Evolutionary conservation across 2,888 invertebrate species (phyloP), one percentile per base, ranked within the genome.

Genomic region (Agrenia bidenticulata): DNA sequence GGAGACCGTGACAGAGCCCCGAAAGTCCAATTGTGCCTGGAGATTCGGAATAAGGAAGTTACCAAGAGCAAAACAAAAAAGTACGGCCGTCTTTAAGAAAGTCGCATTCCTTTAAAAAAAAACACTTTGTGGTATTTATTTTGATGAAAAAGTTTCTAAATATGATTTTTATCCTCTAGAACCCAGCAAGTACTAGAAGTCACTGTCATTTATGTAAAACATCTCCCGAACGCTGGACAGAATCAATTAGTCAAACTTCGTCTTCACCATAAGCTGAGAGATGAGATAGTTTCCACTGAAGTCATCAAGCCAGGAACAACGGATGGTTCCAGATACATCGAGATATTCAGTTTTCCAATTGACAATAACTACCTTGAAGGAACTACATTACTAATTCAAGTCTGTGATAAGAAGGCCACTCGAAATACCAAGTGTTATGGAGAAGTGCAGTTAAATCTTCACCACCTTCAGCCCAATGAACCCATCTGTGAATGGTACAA

Each of bases 401-500:
- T 72, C 23, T 72, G 74, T 67, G 70, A 74, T 55, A 70, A 61
- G 42, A 72, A 72, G 24, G 66, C 70, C 59, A 74, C 74, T 11
- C 58, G 74, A 24, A 69, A 65, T 23, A 62, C 70, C 4, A 61
- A 58, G 7, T 61, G 50, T 11, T 69, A 67, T 58, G 74, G 72
- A 15, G 13, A 63, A 41, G 61, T 64, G 5, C 42, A 50, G 13
- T 66, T 72, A 27, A 15, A 23, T 23, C 32, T 72, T 19, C 59
- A 54, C 13, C 54, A 63, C 1, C n/a, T 72, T 1, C 23, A 42
- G 7, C 2, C 69, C 0, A 64, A 63, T 11, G 66, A 69, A 11
- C 72, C 74, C 2, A 17, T 70, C 15, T 55, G 58, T 9, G 45
- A 69, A 24, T 74, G 74, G 74, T 69, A 66, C 59, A 68, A 64